phyloP scores from a whole-genome alignment of 30 jellyfish, hydroid and myxozoan genomes.

The Catostylus mosaicus region DNA sequence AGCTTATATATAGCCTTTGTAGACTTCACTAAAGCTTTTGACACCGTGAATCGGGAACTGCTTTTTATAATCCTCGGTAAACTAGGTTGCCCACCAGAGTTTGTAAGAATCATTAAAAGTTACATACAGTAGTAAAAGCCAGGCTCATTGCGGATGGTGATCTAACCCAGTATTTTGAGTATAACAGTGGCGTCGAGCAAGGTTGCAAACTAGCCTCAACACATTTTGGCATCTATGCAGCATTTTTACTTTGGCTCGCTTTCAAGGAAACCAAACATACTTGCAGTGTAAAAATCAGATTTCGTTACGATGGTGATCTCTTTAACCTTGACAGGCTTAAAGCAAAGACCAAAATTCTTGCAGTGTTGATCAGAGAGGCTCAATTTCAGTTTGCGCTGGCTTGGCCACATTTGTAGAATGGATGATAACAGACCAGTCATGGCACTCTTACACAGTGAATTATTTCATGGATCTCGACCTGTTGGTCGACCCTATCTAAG shows the following conservation, averaged over 20 bases:
- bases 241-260: slow-evolving; percentile 49
- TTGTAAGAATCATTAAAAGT: slow-evolving; percentile 32
- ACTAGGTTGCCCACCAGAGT: slow-evolving; percentile 58
- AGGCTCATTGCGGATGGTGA: slow-evolving; percentile 57
- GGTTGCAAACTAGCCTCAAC: slow-evolving; percentile 44
- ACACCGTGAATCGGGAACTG: slow-evolving; percentile 42
- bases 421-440: not conserved
- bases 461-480: slow-evolving; percentile 23
- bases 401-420: slow-evolving; percentile 15
- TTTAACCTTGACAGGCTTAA: slow-evolving; percentile 46
- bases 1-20: slow-evolving; percentile 33
- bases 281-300: slow-evolving; percentile 43
- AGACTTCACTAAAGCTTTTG: slow-evolving; percentile 66
- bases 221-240: slow-evolving; percentile 55
- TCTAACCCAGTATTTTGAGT: slow-evolving; percentile 54
- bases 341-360: slow-evolving; percentile 41
- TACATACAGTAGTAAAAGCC: slow-evolving; percentile 51
- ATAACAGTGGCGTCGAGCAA: slow-evolving; percentile 67
- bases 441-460: slow-evolving; percentile 17
- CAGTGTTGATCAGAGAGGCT: slow-evolving; percentile 54
- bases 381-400: slow-evolving; percentile 37
- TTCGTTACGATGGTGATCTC: slow-evolving; percentile 60
- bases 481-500: slow-evolving; percentile 15
- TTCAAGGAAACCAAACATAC: slow-evolving; percentile 39
- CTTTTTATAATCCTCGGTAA: slow-evolving; percentile 23